These are phyloP conservation scores for Phengaris arion DNA, from an alignment of 2,888 invertebrate species.

Conservation along the genomic window DNA sequence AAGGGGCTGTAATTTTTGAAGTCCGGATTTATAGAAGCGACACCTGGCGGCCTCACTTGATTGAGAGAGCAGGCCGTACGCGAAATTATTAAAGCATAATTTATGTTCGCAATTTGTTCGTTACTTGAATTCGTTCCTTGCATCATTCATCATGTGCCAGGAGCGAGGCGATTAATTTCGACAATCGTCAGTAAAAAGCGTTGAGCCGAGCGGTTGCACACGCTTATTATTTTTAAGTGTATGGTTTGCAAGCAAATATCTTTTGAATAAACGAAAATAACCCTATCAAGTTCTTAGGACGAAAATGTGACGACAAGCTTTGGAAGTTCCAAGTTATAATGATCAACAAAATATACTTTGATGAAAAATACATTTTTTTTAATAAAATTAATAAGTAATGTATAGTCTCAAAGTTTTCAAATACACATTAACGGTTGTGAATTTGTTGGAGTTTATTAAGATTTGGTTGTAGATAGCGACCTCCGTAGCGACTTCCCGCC, in stretches of 20 bases:
- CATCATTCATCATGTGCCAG: constrained; percentile 70
- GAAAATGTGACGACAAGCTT: background rate
- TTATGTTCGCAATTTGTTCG: constrained; percentile 77
- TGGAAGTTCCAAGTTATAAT: background rate
- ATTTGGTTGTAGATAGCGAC: constrained; percentile 59
- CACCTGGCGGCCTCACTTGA: constrained; percentile 59
- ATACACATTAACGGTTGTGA: constrained; percentile 35
- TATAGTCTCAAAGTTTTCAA: constrained; percentile 21
- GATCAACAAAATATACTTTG: background rate
- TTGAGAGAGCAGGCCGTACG: constrained; percentile 58
- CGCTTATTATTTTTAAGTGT: constrained; percentile 37
- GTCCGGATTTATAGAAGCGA: constrained; percentile 62
- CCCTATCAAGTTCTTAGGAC: background rate
- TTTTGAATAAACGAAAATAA: too few species aligned
- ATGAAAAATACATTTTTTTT: background rate
- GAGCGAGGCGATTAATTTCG: constrained; percentile 61
- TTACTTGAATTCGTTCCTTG: constrained; percentile 74
- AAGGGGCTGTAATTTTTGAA: constrained; percentile 59
- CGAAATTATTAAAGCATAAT: constrained; percentile 76
- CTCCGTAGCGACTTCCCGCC: constrained; percentile 56
- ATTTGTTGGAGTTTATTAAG: constrained; percentile 62
- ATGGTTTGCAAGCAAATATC: background rate
- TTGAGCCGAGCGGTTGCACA: constrained; percentile 45
- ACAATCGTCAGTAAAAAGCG: constrained; percentile 66
- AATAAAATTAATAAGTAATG: background rate